Evolutionary conservation across 2,113 vertebrate genomes (phyloP).

Genomic region (Thermophis baileyi): DNA sequence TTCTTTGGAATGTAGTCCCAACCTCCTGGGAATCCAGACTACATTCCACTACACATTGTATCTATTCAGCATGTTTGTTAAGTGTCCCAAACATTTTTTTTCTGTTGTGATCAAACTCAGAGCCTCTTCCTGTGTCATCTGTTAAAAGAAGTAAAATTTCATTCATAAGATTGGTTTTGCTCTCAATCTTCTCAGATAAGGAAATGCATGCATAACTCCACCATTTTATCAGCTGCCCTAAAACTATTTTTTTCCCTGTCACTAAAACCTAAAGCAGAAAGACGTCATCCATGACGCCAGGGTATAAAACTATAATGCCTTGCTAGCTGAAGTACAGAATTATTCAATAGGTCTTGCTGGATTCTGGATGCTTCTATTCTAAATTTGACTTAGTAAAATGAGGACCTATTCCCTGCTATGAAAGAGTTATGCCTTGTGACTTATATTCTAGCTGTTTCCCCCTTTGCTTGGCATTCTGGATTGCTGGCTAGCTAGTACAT

Average conservation of each 20-base stretch:
- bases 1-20: background rate
- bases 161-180: background rate
- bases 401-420: background rate
- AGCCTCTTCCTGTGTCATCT: background rate
- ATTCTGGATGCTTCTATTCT: background rate
- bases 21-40: background rate
- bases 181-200: background rate
- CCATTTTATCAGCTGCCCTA: background rate
- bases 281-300: background rate
- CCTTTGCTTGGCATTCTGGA: background rate
- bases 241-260: background rate
- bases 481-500: background rate
- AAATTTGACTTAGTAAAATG: background rate
- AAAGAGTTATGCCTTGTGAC: background rate
- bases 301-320: background rate
- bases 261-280: background rate
- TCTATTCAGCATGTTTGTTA: background rate
- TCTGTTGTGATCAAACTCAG: background rate
- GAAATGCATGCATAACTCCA: background rate
- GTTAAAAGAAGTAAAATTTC: background rate
- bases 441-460: background rate
- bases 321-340: background rate
- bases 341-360: background rate
- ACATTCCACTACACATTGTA: background rate
- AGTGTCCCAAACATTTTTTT: background rate